phyloP scores from a whole-genome alignment of 2,797 vertebrate species.

The Eleutherodactylus coqui region DNA sequence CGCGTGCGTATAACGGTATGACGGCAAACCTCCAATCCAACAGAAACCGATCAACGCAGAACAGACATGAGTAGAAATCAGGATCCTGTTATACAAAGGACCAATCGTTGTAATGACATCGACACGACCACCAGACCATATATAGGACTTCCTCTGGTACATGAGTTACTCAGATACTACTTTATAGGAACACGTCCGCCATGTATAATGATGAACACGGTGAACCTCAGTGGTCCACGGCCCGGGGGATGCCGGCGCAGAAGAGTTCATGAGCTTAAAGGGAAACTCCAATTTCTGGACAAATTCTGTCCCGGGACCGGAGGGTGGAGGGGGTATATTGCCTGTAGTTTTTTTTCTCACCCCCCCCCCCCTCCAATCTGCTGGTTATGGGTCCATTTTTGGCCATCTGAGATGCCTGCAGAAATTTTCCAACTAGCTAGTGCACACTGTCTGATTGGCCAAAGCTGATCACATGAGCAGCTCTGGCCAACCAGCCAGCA shows the following conservation, averaged over 20 bases:
- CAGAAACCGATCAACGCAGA: neutral
- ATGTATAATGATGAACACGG: neutral
- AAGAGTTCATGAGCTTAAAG: neutral
- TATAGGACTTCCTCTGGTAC: constrained; percentile 41
- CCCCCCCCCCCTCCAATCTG: no score
- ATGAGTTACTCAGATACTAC: constrained; percentile 28
- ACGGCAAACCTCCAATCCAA: neutral
- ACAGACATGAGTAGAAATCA: constrained; percentile 7
- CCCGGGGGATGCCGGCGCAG: neutral
- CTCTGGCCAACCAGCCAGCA: no score
- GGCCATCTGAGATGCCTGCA: no score
- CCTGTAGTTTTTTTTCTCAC: no score
- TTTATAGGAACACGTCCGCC: neutral
- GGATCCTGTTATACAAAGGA: neutral
- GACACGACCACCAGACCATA: neutral
- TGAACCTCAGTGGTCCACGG: neutral
- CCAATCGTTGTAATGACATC: neutral
- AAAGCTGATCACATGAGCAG: no score
- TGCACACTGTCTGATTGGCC: no score
- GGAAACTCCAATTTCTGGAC: no score
- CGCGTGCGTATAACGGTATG: neutral
- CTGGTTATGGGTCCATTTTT: no score
- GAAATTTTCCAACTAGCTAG: no score
- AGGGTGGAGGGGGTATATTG: no score
- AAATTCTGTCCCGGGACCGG: no score